These are phyloP conservation scores for Drosophila fulvimacula DNA, from an alignment of 2,888 invertebrate species.

Conservation along the genomic window DNA sequence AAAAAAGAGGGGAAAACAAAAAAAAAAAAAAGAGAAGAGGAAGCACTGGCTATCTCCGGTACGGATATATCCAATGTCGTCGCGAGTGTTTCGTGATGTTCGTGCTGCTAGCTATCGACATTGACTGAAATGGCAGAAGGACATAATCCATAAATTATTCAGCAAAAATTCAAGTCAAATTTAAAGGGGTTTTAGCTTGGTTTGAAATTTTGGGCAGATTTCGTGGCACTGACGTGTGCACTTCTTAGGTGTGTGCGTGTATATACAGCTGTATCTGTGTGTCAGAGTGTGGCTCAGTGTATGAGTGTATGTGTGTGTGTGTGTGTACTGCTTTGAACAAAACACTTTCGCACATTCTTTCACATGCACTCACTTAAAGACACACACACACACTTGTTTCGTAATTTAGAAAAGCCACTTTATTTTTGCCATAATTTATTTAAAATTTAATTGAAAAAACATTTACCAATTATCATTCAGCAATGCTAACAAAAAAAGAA, in stretches of 20 bases:
- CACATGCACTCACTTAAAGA: conserved; percentile 1
- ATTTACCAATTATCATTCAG: conserved; percentile 67
- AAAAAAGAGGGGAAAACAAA: conserved; percentile 21
- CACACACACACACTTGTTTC: not conserved
- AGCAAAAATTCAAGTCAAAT: not conserved
- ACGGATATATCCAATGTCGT: conserved; percentile 65
- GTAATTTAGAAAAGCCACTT: conserved; percentile 7
- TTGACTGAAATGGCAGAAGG: conserved; percentile 60
- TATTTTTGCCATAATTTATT: not conserved
- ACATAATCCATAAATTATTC: conserved; percentile 14
- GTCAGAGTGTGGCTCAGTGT: not conserved
- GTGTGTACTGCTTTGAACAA: conserved; percentile 14
- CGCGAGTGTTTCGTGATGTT: conserved; percentile 45
- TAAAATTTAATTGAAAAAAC: conserved; percentile 3
- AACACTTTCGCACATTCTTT: conserved; percentile 2
- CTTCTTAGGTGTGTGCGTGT: conserved; percentile 51
- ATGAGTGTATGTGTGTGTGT: conserved; percentile 1
- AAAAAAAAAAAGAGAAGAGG: conserved; percentile 31
- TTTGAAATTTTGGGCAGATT: conserved; percentile 33
- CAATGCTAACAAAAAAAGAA: conserved; percentile 68
- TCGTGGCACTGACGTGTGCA: conserved; percentile 77
- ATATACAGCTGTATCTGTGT: not conserved
- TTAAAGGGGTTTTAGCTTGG: not conserved
- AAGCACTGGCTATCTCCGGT: conserved; percentile 62
- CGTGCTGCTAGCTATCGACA: conserved; percentile 68